Percentiles rank a stretch among this genome's conserved stretches.
These are phyloP conservation scores for Lysandra coridon DNA, from an alignment of 2,888 invertebrate species.

Conservation along the genomic window DNA sequence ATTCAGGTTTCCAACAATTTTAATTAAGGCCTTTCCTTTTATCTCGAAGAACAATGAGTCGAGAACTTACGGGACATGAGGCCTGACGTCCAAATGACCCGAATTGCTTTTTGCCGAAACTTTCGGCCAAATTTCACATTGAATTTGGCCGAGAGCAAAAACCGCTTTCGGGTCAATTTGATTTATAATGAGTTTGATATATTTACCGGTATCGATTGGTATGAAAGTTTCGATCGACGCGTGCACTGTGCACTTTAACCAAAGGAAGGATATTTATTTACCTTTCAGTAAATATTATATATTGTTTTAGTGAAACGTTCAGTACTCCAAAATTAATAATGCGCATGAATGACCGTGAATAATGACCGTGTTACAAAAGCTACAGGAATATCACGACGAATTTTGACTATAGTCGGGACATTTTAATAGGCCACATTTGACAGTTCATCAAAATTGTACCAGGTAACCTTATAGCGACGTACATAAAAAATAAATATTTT, in stretches of 20 bases:
- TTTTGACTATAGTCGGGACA: too few species aligned
- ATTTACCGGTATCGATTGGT: slow-evolving; percentile 51
- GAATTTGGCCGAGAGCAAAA: slow-evolving; percentile 72
- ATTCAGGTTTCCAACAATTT: slow-evolving; percentile 56
- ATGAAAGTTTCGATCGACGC: background rate
- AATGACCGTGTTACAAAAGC: too few species aligned
- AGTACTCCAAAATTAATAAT: too few species aligned
- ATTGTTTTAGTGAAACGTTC: too few species aligned
- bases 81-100: slow-evolving; percentile 62
- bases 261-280: background rate
- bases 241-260: background rate
- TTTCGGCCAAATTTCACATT: slow-evolving; percentile 72
- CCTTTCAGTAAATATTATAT: too few species aligned
- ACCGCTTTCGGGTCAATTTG: slow-evolving; percentile 68
- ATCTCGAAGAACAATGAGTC: slow-evolving; percentile 69
- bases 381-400: too few species aligned
- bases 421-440: too few species aligned
- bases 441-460: too few species aligned
- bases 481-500: too few species aligned
- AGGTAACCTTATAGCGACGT: too few species aligned
- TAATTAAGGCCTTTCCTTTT: slow-evolving; percentile 67
- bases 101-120: slow-evolving; percentile 73
- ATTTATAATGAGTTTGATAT: slow-evolving; percentile 75
- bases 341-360: too few species aligned
- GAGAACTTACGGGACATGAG: slow-evolving; percentile 69